Base-by-base conservation (phyloP, 2,888 invertebrate species). In the Achlya flavicornis region DNA sequence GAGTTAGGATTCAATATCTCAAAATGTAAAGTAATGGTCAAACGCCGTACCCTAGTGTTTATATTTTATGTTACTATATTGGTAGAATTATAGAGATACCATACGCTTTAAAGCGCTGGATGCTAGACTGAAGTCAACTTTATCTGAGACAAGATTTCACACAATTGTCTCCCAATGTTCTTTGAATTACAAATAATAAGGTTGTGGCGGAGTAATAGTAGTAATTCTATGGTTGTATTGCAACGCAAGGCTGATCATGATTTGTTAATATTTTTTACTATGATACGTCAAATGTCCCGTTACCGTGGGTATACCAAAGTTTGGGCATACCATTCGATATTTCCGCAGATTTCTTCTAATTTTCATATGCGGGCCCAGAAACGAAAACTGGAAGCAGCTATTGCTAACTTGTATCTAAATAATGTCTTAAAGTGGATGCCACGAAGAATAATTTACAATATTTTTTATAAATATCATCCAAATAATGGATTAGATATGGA, bases 321-420 rank as follows among this genome's bases (percentile, higher is more conserved):
- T 79, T 95, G 58, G 95, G 92, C 1, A 82, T 92, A 19, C 92
- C 94, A 0, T 91, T 90, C 63, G 87, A 94, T 72, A 88, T 94
- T 1, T 81, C 93, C 0, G 90, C 94, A 46, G 89, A 95, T 66
- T 88, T 94, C 0, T 90, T 85, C 69, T 89, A 91, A 67, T 94
- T 94, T 67, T 86, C 92, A 64, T 84, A 76, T 6, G 75, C 78
- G 1, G 90, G 89, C 0, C 75, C 77, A 0, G 83, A 84, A 63
- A 88, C 71, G 83, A 14, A 85, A 84, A 69, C 63, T 88, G 0
- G 86, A 89, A 68, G 74, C 80, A 6, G 75, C 80, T 58, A 61
- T 90, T 11, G 68, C 82, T 53, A 68, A 84, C 61, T 68, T 76
- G 16, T 71, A 80, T 41, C 78, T 83, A 53, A 82, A 75, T 32